Evolutionary conservation across 2,888 invertebrate genomes (phyloP), one percentile per base, ranked within the genome.

Genomic region (Thera obeliscata): DNA sequence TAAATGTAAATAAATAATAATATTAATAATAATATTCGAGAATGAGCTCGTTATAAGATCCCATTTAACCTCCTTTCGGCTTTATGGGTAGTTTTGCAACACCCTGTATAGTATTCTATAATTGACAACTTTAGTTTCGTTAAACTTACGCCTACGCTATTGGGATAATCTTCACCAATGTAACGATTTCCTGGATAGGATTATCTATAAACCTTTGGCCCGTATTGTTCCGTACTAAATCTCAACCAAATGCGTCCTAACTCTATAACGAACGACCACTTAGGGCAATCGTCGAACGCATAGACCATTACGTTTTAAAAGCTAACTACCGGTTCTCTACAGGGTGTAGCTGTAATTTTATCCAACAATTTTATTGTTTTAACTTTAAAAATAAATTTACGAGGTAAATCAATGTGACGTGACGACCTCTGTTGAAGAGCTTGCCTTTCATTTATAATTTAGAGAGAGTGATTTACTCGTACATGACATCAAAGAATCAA

Each of bases 391-490:
- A 22, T 0, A 1, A 22, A 81, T 76, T 77, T 66, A 62, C 68
- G 69, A 72, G 67, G 78, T 81, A 78, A 78, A 82, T 81, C 77
- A 79, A 71, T 72, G 57, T 54, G 75, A 22, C 22, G 73, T 66
- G 69, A 66, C 67, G 68, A 70, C 57, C 61, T 63, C 71, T 77
- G 77, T 78, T 78, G 67, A 75, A 78, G 73, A 74, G 72, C 71
- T 76, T 67, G 65, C 69, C 70, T 74, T 75, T 71, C 76, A 80
- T 87, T 79, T 80, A 84, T 87, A 81, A 87, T 84, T 82, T 81
- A 77, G 69, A 75, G 62, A 73, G 70, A 75, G 74, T 71, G 76
- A 84, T 84, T 46, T 22, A 55, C 3, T 36, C 35, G 11, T 38
- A 35, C 48, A 7, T 52, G 36, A 63, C 63, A 67, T 67, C 50